Evolutionary conservation across 2,113 vertebrate species (phyloP).

Genomic region (Taurulus bubalis): DNA sequence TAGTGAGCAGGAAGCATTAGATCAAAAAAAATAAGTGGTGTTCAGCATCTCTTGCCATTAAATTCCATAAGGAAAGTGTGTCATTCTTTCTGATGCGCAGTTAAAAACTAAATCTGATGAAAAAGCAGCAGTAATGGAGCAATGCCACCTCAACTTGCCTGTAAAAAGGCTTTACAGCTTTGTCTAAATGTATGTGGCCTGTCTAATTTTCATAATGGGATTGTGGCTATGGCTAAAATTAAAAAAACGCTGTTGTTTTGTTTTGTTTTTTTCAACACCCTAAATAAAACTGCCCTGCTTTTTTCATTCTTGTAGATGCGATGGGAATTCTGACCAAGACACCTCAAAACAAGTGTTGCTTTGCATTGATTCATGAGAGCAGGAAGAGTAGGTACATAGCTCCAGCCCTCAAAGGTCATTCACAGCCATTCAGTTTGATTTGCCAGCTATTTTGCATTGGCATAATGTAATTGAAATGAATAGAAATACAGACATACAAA

Average conservation of each 20-base stretch:
- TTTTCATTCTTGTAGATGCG: neutral
- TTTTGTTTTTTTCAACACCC: neutral
- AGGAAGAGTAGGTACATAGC: neutral
- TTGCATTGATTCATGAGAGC: neutral
- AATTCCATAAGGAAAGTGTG: slow-evolving; percentile 26
- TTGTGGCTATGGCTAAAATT: neutral
- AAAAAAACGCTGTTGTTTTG: neutral
- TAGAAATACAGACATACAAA: neutral
- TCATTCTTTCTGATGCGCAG: slow-evolving; percentile 36
- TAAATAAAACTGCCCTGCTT: neutral
- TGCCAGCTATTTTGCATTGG: slow-evolving; percentile 12
- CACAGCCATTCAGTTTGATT: slow-evolving; percentile 17
- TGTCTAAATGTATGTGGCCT: slow-evolving; percentile 36
- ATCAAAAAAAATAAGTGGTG: slow-evolving; percentile 37
- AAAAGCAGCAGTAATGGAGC: slow-evolving; percentile 24
- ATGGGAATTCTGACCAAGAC: neutral
- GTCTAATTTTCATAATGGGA: slow-evolving; percentile 36
- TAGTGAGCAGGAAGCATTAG: slow-evolving; percentile 35
- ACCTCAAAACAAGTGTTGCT: neutral
- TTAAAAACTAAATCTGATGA: slow-evolving; percentile 35
- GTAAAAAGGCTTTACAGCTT: slow-evolving; percentile 19
- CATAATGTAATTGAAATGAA: slow-evolving; percentile 10
- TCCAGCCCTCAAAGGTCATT: slow-evolving; percentile 25
- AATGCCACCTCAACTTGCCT: slow-evolving; percentile 20
- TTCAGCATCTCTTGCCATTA: slow-evolving; percentile 46